Base-by-base conservation (phyloP, 2,888 invertebrate genomes). In the Helleia helle region DNA sequence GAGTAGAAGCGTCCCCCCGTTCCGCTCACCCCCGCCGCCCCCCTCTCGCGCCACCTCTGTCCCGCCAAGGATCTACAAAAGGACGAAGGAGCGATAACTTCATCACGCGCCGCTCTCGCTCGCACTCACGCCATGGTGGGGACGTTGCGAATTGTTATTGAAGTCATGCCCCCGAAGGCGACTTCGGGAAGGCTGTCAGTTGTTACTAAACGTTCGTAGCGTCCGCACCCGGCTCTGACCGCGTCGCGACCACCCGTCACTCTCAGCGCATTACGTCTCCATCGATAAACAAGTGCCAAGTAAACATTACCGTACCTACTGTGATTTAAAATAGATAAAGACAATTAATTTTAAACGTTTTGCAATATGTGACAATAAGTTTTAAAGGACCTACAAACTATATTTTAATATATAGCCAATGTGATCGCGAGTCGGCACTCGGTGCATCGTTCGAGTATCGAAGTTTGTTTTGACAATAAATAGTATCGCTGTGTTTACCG, bases 11-110 rank as follows among this genome's bases (percentile, higher is more conserved):
- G 72, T 64, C 68, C 58, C 73, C 55, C 66, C 65, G 65, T 64
- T 74, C 62, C 72, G 53, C 65, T 59, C 50, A 67, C 49, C 51
- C 54, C 48, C 58, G 51, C 56, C 59, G 62, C 69, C 72, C 58
- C 53, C 55, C 61, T 62, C 67, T 67, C 62, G 60, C 59, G 49
- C 67, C 58, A 57, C 83, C 79, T 73, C 75, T 65, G 72, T 81
- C 70, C 65, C 77, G 71, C 83, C 66, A 73, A 75, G 79, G 81
- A 83, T 80, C 72, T 71, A 84, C 85, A 85, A 85, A 86, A 86
- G 86, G 85, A 85, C 84, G 79, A 84, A 86, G 85, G 84, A 87
- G 79, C 83, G 83, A 83, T 84, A 84, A 84, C 83, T 84, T 84
- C 83, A 84, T 84, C 83, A 83, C 58, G 71, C 58, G 65, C 52